Evolutionary conservation across 2,888 invertebrate species (phyloP).

Genomic region (Drosophila dives): DNA sequence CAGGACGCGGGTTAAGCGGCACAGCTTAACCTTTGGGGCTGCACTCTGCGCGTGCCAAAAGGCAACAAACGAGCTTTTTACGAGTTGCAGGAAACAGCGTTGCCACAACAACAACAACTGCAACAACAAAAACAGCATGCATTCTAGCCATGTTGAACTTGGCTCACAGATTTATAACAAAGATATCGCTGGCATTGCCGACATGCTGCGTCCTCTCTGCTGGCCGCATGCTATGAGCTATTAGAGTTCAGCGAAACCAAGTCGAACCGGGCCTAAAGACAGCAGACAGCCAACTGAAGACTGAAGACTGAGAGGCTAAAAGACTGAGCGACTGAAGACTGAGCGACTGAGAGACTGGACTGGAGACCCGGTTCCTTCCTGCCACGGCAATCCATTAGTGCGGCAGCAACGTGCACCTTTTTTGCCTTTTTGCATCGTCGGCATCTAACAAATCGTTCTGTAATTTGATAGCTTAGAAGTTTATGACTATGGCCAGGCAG

Average conservation of each 20-base stretch:
- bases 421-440: slow-evolving; percentile 70
- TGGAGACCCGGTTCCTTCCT: slow-evolving; percentile 48
- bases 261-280: slow-evolving; percentile 39
- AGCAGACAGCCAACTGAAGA: slow-evolving; percentile 16
- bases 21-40: slow-evolving; percentile 71
- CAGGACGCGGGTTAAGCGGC: slow-evolving; percentile 63
- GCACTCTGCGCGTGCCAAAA: slow-evolving; percentile 78
- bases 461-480: slow-evolving; percentile 82
- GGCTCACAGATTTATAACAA: slow-evolving; percentile 83
- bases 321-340: slow-evolving; percentile 7
- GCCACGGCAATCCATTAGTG: slow-evolving; percentile 75
- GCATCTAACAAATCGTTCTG: slow-evolving; percentile 82
- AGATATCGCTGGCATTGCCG: slow-evolving; percentile 79
- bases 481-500: slow-evolving; percentile 78
- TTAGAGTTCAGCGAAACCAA: slow-evolving; percentile 77
- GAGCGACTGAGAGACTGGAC: slow-evolving; percentile 5
- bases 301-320: slow-evolving; percentile 8
- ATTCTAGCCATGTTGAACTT: slow-evolving; percentile 72
- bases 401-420: slow-evolving; percentile 33
- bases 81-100: slow-evolving; percentile 66
- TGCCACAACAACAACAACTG: slow-evolving; percentile 40
- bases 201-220: slow-evolving; percentile 68
- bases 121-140: slow-evolving; percentile 76
- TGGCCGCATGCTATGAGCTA: slow-evolving; percentile 73
- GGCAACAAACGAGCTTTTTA: slow-evolving; percentile 80